Conservation (phyloP, 37 sponge, comb jelly and placozoan genomes). For the Hormiphora californensis region DNA sequence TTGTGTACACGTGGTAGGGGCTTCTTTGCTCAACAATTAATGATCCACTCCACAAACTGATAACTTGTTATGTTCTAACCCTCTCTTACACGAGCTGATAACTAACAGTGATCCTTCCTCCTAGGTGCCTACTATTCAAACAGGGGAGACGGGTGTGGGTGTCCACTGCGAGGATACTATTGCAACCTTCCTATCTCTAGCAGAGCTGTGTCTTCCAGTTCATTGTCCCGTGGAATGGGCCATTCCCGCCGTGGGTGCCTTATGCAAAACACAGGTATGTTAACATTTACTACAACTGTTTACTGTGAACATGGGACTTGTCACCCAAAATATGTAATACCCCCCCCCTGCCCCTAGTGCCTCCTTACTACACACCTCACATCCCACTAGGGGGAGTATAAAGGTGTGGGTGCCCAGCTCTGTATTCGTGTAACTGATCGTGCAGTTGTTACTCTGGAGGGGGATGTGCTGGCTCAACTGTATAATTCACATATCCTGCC, state of each 20-base stretch:
- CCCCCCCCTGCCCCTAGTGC: not conserved
- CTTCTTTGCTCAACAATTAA: too few species aligned
- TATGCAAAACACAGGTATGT: not conserved
- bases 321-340: not conserved
- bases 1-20: too few species aligned
- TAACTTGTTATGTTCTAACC: not conserved
- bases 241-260: not conserved
- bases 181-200: not conserved
- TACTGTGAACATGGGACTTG: not conserved
- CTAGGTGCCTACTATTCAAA: conserved; percentile 31
- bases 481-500: conserved; percentile 25
- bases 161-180: not conserved
- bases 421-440: conserved; percentile 5
- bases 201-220: conserved; percentile 41
- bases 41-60: too few species aligned
- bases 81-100: too few species aligned
- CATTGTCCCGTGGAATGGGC: not conserved
- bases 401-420: conserved; percentile 23
- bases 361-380: not conserved
- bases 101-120: too few species aligned
- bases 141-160: conserved; percentile 19
- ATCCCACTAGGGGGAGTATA: not conserved
- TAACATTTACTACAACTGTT: not conserved
- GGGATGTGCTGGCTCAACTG: not conserved
- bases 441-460: not conserved